Percentiles rank a stretch among this genome's conserved stretches.
These are phyloP conservation scores for Pyrochroa serraticornis DNA, from an alignment of 2,888 invertebrate species.

Conservation along the genomic window DNA sequence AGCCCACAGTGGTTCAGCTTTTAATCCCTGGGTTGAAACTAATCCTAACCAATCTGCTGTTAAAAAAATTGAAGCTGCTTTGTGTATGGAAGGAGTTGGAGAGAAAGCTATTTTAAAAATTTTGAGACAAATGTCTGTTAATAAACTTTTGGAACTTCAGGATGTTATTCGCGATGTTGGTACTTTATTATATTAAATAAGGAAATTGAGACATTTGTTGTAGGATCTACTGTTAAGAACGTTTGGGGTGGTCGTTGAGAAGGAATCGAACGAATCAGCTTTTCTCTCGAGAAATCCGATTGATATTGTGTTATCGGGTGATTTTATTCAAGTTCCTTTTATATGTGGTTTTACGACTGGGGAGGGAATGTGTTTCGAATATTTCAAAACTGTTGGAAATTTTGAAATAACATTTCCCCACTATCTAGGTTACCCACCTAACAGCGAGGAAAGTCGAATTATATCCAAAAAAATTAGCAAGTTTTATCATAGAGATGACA, in stretches of 20 bases:
- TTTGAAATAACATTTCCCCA: slow-evolving; percentile 39
- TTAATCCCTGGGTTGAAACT: slow-evolving; percentile 37
- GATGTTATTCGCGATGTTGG: background rate
- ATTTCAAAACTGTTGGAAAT: slow-evolving; percentile 15
- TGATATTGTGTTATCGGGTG: slow-evolving; percentile 45
- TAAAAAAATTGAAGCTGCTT: slow-evolving; percentile 1
- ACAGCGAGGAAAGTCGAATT: slow-evolving; percentile 34
- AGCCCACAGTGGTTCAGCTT: slow-evolving; percentile 42
- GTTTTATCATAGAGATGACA: slow-evolving; percentile 46
- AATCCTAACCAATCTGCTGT: slow-evolving; percentile 1
- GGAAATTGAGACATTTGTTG: background rate
- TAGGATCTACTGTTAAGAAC: slow-evolving; percentile 17
- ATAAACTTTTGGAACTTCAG: slow-evolving; percentile 31
- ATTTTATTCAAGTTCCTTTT: slow-evolving; percentile 52
- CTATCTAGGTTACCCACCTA: slow-evolving; percentile 34
- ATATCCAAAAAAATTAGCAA: slow-evolving; percentile 35
- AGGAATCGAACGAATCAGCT: slow-evolving; percentile 35
- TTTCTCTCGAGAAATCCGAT: slow-evolving; percentile 48
- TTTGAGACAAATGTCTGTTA: slow-evolving; percentile 24
- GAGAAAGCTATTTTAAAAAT: slow-evolving; percentile 25
- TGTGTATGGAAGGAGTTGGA: slow-evolving; percentile 20
- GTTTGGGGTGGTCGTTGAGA: slow-evolving; percentile 44
- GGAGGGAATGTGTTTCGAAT: slow-evolving; percentile 46
- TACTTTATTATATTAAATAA: background rate
- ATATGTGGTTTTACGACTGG: slow-evolving; percentile 50